A percentile compares a stretch with the other conserved stretches of the same genome.
Evolutionary conservation across 2,113 vertebrate genomes (phyloP).

Genomic region (Planiliza haematocheilus): DNA sequence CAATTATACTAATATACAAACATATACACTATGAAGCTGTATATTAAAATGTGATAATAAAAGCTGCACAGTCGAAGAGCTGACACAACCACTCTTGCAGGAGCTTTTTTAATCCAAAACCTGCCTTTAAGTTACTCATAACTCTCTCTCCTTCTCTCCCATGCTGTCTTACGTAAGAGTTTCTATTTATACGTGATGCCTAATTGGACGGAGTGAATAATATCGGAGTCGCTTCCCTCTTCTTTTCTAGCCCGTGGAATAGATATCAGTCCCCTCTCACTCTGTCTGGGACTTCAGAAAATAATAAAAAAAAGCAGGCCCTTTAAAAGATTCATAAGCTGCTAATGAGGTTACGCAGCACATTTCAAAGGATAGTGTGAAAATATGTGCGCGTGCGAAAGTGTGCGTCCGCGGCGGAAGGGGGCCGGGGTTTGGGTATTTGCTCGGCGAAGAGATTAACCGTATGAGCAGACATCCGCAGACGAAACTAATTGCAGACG

Average conservation of each 20-base stretch:
- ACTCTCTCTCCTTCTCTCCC: conserved; percentile 25
- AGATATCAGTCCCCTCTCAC: conserved; percentile 44
- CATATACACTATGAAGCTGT: neutral
- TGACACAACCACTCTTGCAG: neutral
- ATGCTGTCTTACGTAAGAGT: conserved; percentile 48
- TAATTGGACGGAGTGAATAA: conserved; percentile 72
- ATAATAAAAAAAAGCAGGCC: conserved; percentile 20
- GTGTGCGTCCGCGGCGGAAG: conserved; percentile 9
- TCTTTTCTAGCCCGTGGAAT: conserved; percentile 53
- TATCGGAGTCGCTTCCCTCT: conserved; percentile 46
- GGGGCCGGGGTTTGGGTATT: conserved; percentile 21
- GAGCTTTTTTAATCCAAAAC: conserved; percentile 27
- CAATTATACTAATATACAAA: neutral
- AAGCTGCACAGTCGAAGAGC: neutral
- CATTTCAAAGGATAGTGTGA: conserved; percentile 58
- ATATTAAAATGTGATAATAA: neutral
- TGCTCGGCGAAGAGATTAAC: conserved; percentile 34
- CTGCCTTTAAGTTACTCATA: conserved; percentile 29
- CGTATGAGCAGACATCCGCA: conserved; percentile 21
- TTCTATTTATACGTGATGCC: conserved; percentile 69
- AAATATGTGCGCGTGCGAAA: neutral
- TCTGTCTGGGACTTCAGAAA: conserved; percentile 56
- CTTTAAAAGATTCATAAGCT: conserved; percentile 76
- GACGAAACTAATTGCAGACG: conserved; percentile 20
- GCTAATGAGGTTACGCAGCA: conserved; percentile 72